Percentiles rank a stretch among this genome's conserved stretches.
Evolutionary conservation across 2,113 vertebrate genomes (phyloP).

Genomic region (Corynorhinus townsendii): DNA sequence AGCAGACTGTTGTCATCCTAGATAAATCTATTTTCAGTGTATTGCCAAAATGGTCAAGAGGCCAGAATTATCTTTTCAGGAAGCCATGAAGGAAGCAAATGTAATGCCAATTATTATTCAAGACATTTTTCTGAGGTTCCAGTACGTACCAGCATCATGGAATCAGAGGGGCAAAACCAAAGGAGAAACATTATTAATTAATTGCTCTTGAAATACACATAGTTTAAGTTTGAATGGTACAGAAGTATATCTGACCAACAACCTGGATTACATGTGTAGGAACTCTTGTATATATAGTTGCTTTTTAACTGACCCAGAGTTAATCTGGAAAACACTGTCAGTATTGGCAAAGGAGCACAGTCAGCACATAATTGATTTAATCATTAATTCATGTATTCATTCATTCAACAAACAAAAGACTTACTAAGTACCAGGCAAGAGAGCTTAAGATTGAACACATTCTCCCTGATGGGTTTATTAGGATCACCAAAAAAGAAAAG

Average conservation of each 20-base stretch:
- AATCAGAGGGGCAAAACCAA: background rate
- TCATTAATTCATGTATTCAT: conserved; percentile 10
- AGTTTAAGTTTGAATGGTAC: background rate
- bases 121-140: background rate
- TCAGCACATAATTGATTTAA: conserved; percentile 1
- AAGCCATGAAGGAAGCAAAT: background rate
- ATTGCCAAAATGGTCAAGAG: background rate
- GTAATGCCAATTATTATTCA: background rate
- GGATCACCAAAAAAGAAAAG: background rate
- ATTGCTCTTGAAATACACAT: background rate
- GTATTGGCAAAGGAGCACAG: background rate
- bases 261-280: background rate
- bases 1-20: background rate
- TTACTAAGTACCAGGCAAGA: background rate
- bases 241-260: background rate
- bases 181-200: background rate
- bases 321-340: background rate
- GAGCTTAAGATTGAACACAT: background rate
- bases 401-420: conserved; percentile 18
- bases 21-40: background rate
- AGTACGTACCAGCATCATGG: background rate
- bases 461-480: background rate
- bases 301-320: background rate
- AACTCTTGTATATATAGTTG: background rate
- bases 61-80: background rate